Evolutionary conservation across 2,113 vertebrate genomes (phyloP).

Genomic region (Martes martes): DNA sequence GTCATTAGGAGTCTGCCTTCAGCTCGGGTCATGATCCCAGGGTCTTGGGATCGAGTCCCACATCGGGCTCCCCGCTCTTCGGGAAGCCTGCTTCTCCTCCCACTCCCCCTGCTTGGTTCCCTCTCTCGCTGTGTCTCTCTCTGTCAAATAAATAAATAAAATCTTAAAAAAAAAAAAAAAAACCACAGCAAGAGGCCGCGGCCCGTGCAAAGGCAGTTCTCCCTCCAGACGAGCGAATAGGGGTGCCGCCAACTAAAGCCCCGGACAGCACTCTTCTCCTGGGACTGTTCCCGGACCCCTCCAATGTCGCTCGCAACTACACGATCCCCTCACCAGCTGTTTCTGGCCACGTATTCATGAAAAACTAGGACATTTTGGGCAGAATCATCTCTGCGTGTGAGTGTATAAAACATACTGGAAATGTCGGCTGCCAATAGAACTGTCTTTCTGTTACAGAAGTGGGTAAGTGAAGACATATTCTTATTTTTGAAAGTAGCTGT

Average conservation of each 20-base stretch:
- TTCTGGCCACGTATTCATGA: accelerated
- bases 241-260: accelerated
- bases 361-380: background rate
- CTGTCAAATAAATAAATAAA: too few relatives aligned
- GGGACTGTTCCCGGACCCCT: background rate
- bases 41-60: too few relatives aligned
- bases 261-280: accelerated
- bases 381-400: background rate
- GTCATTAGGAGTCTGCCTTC: too few relatives aligned
- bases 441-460: background rate
- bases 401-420: background rate
- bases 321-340: accelerated
- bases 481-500: accelerated
- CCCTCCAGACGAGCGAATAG: accelerated
- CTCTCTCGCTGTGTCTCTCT: too few relatives aligned
- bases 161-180: too few relatives aligned
- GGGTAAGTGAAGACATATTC: background rate
- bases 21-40: too few relatives aligned
- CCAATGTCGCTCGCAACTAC: accelerated
- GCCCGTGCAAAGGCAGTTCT: accelerated
- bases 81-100: too few relatives aligned
- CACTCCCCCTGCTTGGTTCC: too few relatives aligned
- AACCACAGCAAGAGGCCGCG: background rate
- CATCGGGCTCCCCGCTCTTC: too few relatives aligned
- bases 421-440: background rate